Conservation (phyloP, 2,113 vertebrate species). For the Coptodon rendalli region DNA sequence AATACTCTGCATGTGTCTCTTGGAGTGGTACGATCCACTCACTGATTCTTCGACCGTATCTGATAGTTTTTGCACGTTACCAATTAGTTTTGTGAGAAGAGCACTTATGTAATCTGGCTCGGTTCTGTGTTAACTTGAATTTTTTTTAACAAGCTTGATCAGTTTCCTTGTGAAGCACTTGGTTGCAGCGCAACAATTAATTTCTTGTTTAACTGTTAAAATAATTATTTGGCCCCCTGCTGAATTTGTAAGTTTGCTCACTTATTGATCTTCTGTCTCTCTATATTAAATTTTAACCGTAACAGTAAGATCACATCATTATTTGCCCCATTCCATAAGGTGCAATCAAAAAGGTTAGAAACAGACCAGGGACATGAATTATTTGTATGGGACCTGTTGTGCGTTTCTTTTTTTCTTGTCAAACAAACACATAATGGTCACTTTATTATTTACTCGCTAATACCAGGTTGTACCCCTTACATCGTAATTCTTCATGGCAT, state of each 20-base stretch:
- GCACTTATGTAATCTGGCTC: neutral
- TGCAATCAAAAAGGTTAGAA: neutral
- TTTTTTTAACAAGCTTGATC: neutral
- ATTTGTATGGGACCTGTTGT: neutral
- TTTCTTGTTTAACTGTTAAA: neutral
- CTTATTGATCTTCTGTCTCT: neutral
- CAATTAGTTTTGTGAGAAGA: neutral
- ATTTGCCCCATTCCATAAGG: neutral
- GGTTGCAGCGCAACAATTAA: neutral
- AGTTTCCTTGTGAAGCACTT: neutral
- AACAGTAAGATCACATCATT: neutral
- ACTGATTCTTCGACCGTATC: conserved; percentile 8
- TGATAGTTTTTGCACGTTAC: neutral
- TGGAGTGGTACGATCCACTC: neutral
- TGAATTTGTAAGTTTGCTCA: neutral
- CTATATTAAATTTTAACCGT: neutral
- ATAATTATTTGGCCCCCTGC: neutral
- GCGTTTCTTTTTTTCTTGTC: neutral
- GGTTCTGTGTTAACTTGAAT: neutral
- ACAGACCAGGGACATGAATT: neutral
- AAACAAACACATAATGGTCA: neutral
- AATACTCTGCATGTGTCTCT: neutral
- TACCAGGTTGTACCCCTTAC: neutral
- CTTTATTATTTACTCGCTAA: neutral
- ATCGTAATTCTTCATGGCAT: neutral